Evolutionary conservation across 2,888 invertebrate species (phyloP).

Genomic region (Notodonta dromedarius): DNA sequence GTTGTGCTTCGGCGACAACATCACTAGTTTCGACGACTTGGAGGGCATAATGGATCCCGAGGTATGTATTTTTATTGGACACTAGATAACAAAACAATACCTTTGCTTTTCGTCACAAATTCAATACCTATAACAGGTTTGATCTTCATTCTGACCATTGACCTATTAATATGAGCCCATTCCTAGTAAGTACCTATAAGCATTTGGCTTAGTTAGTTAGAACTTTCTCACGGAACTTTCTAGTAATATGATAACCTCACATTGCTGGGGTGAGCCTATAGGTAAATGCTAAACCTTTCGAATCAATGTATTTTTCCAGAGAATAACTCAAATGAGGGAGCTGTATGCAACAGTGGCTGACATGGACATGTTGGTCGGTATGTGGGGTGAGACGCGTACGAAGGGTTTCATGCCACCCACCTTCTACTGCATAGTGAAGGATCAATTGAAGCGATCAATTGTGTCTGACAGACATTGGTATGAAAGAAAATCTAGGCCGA

Average conservation of each 20-base stretch:
- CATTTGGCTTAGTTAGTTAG: too few species aligned
- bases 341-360: constrained; percentile 14
- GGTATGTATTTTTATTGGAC: background rate
- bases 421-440: constrained; percentile 18
- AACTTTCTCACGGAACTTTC: too few species aligned
- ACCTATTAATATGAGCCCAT: too few species aligned
- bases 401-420: constrained; percentile 17
- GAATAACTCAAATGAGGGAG: constrained; percentile 10
- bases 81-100: too few species aligned
- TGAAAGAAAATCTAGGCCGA: constrained; percentile 17
- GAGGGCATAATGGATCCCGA: background rate
- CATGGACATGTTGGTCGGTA: constrained; percentile 23
- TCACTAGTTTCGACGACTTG: constrained; percentile 20
- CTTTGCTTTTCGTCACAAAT: too few species aligned
- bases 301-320: constrained; percentile 13
- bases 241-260: too few species aligned
- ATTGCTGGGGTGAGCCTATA: too few species aligned
- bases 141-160: too few species aligned
- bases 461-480: constrained; percentile 28
- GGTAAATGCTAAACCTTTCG: too few species aligned
- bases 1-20: constrained; percentile 88
- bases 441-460: constrained; percentile 17
- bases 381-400: constrained; percentile 17
- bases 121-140: too few species aligned
- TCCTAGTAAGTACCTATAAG: too few species aligned